These are phyloP conservation scores for Montifringilla adamsi DNA, from an alignment of 2,113 vertebrate species.

Conservation along the genomic window DNA sequence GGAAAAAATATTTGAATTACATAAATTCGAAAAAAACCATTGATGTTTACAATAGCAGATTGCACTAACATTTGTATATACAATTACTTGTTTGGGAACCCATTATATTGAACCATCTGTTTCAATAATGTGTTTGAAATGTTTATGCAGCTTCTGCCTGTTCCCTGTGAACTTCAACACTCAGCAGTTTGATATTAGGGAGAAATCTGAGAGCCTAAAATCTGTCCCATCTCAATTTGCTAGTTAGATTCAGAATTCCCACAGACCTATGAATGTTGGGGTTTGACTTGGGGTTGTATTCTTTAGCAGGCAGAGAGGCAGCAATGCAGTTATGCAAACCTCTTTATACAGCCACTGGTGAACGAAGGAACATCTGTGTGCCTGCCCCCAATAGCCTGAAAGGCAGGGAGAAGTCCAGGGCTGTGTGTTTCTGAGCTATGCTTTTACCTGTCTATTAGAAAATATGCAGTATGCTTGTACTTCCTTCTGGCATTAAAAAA, in stretches of 20 bases:
- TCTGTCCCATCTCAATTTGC: neutral
- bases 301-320: neutral
- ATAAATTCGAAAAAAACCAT: neutral
- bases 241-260: neutral
- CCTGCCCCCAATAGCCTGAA: neutral
- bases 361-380: neutral
- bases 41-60: neutral
- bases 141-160: neutral
- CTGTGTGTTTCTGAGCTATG: neutral
- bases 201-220: neutral
- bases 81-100: neutral
- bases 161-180: neutral
- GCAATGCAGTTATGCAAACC: neutral
- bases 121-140: neutral
- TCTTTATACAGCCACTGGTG: neutral
- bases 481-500: neutral
- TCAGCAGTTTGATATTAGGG: neutral
- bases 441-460: neutral
- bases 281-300: neutral
- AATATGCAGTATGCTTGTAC: neutral
- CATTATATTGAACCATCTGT: neutral
- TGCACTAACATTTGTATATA: neutral
- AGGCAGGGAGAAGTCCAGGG: neutral
- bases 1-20: neutral
- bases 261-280: neutral